phyloP scores from a whole-genome alignment of 2,888 invertebrate species.

The Euplagia quadripunctaria region DNA sequence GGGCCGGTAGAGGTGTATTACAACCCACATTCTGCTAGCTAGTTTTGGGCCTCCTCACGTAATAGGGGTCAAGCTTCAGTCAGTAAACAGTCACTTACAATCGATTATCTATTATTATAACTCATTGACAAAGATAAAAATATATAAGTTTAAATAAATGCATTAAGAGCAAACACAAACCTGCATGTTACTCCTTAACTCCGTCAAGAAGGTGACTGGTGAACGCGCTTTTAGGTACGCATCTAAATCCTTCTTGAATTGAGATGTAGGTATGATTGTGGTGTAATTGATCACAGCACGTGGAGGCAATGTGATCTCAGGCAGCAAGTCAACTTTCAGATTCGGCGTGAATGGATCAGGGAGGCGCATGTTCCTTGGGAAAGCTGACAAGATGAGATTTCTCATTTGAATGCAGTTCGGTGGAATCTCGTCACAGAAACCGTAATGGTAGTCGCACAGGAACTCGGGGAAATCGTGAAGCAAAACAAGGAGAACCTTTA shows the following conservation, averaged over 20 bases:
- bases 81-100: too few relatives aligned
- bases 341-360: constrained; percentile 99
- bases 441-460: constrained; percentile 99
- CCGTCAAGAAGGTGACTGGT: constrained; percentile 98
- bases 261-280: constrained; percentile 94
- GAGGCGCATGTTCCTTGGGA: constrained; percentile 98
- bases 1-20: too few relatives aligned
- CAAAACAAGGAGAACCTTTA: constrained; percentile 97
- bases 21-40: too few relatives aligned
- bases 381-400: constrained; percentile 98
- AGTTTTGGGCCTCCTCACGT: too few relatives aligned
- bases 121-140: too few relatives aligned
- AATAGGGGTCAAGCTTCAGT: too few relatives aligned
- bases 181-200: constrained; percentile 96
- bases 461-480: constrained; percentile 99
- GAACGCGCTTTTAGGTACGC: constrained; percentile 97
- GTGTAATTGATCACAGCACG: constrained; percentile 96
- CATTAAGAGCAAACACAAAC: constrained; percentile 65
- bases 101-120: too few relatives aligned
- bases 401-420: constrained; percentile 99
- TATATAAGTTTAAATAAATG: too few relatives aligned
- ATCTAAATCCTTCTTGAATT: constrained; percentile 98
- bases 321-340: constrained; percentile 96
- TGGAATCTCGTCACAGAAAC: constrained; percentile 99
- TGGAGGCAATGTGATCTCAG: constrained; percentile 95